Conservation (phyloP, 2,113 vertebrate species). For the Cyprinodon brontotheroides region DNA sequence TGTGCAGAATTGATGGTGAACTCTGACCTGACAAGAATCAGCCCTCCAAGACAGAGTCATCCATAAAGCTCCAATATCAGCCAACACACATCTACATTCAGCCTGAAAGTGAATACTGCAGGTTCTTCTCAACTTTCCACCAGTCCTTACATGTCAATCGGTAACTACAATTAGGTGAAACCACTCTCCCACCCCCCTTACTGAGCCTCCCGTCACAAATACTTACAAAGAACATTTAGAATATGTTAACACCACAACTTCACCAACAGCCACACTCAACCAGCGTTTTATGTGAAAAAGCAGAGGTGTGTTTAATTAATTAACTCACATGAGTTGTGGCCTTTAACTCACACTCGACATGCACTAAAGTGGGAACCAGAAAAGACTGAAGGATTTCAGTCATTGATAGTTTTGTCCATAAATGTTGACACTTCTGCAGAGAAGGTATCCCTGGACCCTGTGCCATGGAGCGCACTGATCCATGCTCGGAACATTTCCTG, state of each 20-base stretch:
- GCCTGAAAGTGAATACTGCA: constrained; percentile 59
- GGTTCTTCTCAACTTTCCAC: constrained; percentile 64
- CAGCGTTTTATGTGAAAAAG: neutral
- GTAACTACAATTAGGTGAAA: constrained; percentile 60
- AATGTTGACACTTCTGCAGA: too few species aligned
- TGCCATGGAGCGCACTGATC: too few species aligned
- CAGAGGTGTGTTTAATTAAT: too few species aligned
- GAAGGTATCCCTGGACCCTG: too few species aligned
- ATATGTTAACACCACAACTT: neutral
- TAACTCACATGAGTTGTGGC: too few species aligned
- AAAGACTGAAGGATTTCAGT: too few species aligned
- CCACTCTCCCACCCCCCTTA: neutral
- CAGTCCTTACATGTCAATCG: constrained; percentile 60
- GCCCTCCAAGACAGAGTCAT: constrained; percentile 45
- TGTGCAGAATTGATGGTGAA: constrained; percentile 41
- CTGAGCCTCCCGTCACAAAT: constrained; percentile 3
- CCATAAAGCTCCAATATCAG: constrained; percentile 43
- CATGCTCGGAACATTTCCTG: too few species aligned
- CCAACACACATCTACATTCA: constrained; percentile 35
- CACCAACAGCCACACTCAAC: constrained; percentile 3
- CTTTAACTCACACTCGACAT: too few species aligned
- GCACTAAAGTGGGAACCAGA: too few species aligned
- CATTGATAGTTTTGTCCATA: too few species aligned
- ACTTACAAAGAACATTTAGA: neutral
- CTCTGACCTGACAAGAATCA: constrained; percentile 32